phyloP scores from a whole-genome alignment of 2,797 vertebrate genomes.

The Acanthornis magna region DNA sequence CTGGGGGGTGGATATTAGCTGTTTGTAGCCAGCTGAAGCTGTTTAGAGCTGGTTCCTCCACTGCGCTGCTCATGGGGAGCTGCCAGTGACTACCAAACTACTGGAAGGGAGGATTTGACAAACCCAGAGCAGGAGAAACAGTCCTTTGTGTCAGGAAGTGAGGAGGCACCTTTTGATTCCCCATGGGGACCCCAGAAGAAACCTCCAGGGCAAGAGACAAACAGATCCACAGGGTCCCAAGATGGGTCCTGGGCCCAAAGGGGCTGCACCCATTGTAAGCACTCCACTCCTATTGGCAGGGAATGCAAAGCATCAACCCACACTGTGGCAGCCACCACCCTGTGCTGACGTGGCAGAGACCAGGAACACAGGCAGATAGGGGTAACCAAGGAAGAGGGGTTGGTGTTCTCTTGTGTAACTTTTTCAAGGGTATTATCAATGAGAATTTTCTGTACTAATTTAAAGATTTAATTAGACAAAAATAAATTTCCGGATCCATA shows the following conservation, averaged over 20 bases:
- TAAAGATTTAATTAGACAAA: not conserved
- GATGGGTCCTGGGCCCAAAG: not conserved
- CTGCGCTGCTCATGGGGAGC: not conserved
- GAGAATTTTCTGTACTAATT: not conserved
- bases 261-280: accelerated
- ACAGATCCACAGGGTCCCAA: not conserved
- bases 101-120: not conserved
- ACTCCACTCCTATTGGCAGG: not conserved
- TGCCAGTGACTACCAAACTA: not conserved
- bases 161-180: not conserved
- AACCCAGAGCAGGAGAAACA: accelerated
- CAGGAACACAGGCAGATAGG: not conserved
- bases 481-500: not conserved
- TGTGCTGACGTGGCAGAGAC: not conserved
- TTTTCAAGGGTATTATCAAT: not conserved
- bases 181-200: accelerated
- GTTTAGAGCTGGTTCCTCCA: not conserved
- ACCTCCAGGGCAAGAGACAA: not conserved
- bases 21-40: not conserved
- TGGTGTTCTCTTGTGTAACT: not conserved
- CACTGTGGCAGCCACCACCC: not conserved
- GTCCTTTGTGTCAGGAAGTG: accelerated
- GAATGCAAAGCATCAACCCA: accelerated
- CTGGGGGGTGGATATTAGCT: not conserved
- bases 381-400: accelerated